Evolutionary conservation across 2,888 invertebrate genomes (phyloP).

Genomic region (Apodemia zela): DNA sequence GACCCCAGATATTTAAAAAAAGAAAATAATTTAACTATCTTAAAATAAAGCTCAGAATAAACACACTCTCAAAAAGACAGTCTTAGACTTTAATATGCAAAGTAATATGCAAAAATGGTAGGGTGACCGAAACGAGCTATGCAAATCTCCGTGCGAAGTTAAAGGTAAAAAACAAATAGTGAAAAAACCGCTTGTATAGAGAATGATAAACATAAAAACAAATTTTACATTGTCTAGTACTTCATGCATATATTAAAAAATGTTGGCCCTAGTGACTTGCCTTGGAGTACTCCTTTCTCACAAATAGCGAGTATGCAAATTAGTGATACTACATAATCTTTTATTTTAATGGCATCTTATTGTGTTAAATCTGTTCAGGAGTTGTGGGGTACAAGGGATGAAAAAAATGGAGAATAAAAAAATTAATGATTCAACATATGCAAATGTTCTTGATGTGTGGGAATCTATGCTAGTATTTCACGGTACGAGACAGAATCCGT

Average conservation of each 20-base stretch:
- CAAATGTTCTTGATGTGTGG: constrained; percentile 66
- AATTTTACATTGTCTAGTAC: constrained; percentile 67
- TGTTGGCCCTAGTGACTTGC: constrained; percentile 49
- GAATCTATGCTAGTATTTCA: constrained; percentile 39
- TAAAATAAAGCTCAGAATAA: constrained; percentile 74
- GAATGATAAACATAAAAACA: constrained; percentile 71
- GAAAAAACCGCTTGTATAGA: constrained; percentile 71
- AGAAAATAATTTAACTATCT: constrained; percentile 62
- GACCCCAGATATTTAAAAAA: constrained; percentile 60
- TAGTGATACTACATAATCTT: constrained; percentile 66
- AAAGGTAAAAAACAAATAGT: constrained; percentile 69
- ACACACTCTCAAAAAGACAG: constrained; percentile 59
- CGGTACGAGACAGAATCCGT: constrained; percentile 27
- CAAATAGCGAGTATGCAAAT: constrained; percentile 70
- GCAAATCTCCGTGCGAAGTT: constrained; percentile 77
- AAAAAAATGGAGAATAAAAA: constrained; percentile 49
- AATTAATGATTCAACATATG: constrained; percentile 74
- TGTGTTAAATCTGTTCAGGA: constrained; percentile 64
- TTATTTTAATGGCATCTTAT: constrained; percentile 78
- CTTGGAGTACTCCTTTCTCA: constrained; percentile 67
- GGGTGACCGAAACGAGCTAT: constrained; percentile 69
- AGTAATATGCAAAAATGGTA: constrained; percentile 55
- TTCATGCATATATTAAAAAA: constrained; percentile 55
- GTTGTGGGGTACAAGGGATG: constrained; percentile 55
- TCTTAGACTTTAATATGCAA: constrained; percentile 70